A percentile compares a stretch with the other conserved stretches of the same genome.
Conservation (phyloP, 2,888 invertebrate genomes). For the Odontothrips loti region DNA sequence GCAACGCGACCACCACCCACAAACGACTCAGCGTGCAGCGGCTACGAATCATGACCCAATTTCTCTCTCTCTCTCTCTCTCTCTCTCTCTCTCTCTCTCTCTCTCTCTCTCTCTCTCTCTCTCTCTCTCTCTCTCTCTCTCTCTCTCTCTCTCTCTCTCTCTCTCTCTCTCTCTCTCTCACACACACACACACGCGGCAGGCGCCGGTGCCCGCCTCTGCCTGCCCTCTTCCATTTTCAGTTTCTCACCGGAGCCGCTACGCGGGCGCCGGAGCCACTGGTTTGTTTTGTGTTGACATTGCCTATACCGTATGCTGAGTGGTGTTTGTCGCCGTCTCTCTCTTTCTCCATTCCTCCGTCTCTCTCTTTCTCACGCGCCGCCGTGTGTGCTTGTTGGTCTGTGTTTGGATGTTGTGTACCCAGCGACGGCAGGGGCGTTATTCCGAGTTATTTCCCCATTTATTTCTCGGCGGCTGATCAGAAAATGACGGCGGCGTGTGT, state of each 20-base stretch:
- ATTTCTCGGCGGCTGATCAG: too few species aligned
- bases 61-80: neutral
- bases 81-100: neutral
- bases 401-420: neutral
- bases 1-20: neutral
- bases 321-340: neutral
- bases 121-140: neutral
- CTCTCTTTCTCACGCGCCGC: neutral
- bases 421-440: too few species aligned
- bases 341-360: neutral
- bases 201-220: too few species aligned
- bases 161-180: conserved; percentile 1
- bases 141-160: conserved; percentile 1
- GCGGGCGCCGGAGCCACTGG: too few species aligned
- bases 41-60: neutral
- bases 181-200: too few species aligned
- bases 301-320: too few species aligned
- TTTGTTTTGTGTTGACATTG: too few species aligned
- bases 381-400: neutral
- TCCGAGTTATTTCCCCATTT: too few species aligned
- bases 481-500: neutral
- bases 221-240: too few species aligned
- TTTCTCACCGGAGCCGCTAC: too few species aligned
- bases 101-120: neutral
- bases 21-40: too few species aligned